Percentiles rank a stretch among this genome's conserved stretches.
These are phyloP conservation scores for Chloroceryle inda DNA, from an alignment of 2,797 vertebrate species.

Conservation along the genomic window DNA sequence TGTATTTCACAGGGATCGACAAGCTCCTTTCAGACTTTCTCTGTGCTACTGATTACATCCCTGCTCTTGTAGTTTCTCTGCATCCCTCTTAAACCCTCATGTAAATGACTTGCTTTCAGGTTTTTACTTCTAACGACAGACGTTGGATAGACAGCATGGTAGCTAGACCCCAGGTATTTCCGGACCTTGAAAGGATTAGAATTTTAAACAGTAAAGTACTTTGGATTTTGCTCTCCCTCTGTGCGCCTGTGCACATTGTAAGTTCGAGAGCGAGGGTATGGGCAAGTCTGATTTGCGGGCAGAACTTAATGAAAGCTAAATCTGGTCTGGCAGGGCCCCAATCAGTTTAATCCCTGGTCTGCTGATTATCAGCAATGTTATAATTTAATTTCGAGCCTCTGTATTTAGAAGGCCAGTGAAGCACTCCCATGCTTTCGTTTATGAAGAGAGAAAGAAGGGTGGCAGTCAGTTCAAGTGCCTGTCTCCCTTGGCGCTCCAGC, in stretches of 20 bases:
- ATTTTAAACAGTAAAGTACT: slow-evolving; percentile 45
- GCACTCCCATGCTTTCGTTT: background rate
- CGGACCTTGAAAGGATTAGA: slow-evolving; percentile 50
- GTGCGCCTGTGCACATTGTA: background rate
- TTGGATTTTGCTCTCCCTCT: slow-evolving; percentile 44
- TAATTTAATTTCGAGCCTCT: slow-evolving; percentile 74
- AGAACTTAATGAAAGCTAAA: slow-evolving; percentile 69
- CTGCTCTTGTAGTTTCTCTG: slow-evolving; percentile 7
- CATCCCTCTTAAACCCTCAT: slow-evolving; percentile 49
- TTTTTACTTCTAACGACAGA: slow-evolving; percentile 25
- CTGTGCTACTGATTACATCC: slow-evolving; percentile 9
- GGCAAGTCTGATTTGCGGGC: slow-evolving; percentile 48
- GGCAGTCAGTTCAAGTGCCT: background rate
- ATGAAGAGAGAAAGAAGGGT: background rate
- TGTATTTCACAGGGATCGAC: slow-evolving; percentile 51
- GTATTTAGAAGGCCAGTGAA: slow-evolving; percentile 55
- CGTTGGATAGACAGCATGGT: background rate
- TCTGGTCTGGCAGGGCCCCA: slow-evolving; percentile 59
- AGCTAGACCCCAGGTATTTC: slow-evolving; percentile 52
- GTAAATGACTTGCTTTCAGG: slow-evolving; percentile 62
- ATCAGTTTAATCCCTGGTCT: slow-evolving; percentile 70
- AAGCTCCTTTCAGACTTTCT: slow-evolving; percentile 48
- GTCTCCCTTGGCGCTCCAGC: background rate
- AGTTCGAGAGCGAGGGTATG: background rate
- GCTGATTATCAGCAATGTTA: slow-evolving; percentile 71